These are phyloP conservation scores for Craterocephalus amniculus DNA, from an alignment of 2,797 vertebrate genomes.

Conservation along the genomic window DNA sequence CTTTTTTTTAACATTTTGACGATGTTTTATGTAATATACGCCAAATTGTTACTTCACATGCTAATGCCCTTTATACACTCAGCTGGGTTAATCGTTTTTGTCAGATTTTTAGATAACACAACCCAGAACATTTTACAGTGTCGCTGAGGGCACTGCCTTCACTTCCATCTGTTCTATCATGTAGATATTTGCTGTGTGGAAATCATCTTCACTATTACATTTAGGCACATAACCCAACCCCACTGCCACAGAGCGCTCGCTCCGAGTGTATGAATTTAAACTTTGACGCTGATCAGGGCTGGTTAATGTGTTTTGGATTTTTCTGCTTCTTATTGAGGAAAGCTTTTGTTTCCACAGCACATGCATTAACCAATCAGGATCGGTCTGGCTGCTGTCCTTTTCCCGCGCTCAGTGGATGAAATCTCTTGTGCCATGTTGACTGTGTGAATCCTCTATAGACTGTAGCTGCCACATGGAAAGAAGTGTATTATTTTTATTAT, in stretches of 20 bases:
- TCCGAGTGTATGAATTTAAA: conserved; percentile 22
- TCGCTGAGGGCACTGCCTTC: conserved; percentile 30
- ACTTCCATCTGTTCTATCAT: conserved; percentile 31
- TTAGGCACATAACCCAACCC: conserved; percentile 42
- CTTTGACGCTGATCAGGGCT: conserved; percentile 30
- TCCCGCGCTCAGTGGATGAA: conserved; percentile 48
- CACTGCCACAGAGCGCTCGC: conserved; percentile 50
- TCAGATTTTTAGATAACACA: conserved; percentile 22
- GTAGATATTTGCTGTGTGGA: conserved; percentile 50
- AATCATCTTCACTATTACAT: conserved; percentile 38
- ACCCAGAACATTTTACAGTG: conserved; percentile 30
- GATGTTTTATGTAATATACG: conserved; percentile 39
- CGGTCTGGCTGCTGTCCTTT: conserved; percentile 39
- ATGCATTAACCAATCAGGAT: conserved; percentile 46
- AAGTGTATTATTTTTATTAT: conserved; percentile 30
- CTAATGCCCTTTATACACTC: conserved; percentile 27
- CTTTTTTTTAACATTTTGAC: conserved; percentile 51
- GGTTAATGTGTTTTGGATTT: conserved; percentile 19
- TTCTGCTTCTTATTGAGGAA: conserved; percentile 15
- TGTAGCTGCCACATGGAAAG: conserved; percentile 43
- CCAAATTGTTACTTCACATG: conserved; percentile 42
- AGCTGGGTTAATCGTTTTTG: conserved; percentile 22
- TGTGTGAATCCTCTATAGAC: conserved; percentile 47
- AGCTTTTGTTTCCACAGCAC: conserved; percentile 56
- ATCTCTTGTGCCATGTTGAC: conserved; percentile 73